A percentile compares a stretch with the other conserved stretches of the same genome.
These are phyloP conservation scores for Agapornis roseicollis DNA, from an alignment of 2,113 vertebrate genomes.

Conservation along the genomic window DNA sequence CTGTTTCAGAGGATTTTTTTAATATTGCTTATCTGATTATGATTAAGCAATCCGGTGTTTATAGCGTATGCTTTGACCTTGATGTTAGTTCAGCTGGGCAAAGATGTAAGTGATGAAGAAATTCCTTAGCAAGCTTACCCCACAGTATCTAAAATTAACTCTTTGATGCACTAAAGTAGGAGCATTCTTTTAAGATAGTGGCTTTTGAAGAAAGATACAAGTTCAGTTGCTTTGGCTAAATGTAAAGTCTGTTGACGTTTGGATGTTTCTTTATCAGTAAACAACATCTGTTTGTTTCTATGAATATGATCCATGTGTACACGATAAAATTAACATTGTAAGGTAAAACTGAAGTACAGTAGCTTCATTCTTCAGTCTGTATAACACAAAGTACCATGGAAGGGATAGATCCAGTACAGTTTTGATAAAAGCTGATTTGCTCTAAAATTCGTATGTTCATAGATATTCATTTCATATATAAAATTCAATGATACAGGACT, in stretches of 20 bases:
- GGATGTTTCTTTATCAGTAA: not conserved
- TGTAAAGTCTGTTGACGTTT: not conserved
- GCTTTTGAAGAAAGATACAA: not conserved
- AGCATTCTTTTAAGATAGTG: not conserved
- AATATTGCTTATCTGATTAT: constrained; percentile 41
- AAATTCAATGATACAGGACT: not conserved
- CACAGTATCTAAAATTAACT: not conserved
- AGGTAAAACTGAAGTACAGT: not conserved
- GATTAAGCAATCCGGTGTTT: constrained; percentile 29
- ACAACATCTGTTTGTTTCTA: not conserved
- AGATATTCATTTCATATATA: too few species aligned
- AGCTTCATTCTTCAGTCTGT: not conserved
- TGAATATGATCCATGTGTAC: not conserved
- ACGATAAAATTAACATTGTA: not conserved
- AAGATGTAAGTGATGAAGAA: not conserved
- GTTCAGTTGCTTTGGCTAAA: not conserved
- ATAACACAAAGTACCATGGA: not conserved
- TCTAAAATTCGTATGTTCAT: not conserved
- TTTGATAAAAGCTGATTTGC: not conserved
- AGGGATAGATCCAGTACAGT: not conserved
- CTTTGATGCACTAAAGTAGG: not conserved
- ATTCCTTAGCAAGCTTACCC: not conserved
- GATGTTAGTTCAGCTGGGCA: constrained; percentile 32
- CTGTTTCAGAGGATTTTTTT: constrained; percentile 12
- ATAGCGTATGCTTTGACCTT: constrained; percentile 14